Conservation (phyloP, 2,797 vertebrate species). For the Pachyuromys duprasi region DNA sequence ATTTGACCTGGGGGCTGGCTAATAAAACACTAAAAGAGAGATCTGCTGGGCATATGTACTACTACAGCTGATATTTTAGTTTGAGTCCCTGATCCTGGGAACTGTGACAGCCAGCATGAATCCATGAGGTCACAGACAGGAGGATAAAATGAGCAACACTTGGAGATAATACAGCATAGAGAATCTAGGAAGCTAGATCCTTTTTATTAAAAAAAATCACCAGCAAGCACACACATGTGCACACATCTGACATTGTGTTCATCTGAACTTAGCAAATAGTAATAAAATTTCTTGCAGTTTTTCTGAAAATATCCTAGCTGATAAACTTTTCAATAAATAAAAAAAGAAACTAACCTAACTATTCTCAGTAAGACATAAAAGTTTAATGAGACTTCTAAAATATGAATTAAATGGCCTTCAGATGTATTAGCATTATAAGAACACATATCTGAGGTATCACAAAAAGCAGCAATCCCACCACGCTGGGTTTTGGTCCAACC, state of each 20-base stretch:
- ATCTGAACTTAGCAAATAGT: conserved; percentile 2
- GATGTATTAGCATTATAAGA: background rate
- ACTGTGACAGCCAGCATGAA: background rate
- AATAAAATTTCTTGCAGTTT: background rate
- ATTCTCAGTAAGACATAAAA: background rate
- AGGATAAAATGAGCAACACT: conserved; percentile 12
- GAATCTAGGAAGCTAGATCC: background rate
- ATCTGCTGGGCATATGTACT: background rate
- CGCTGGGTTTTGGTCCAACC: background rate
- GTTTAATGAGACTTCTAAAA: background rate
- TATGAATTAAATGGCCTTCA: background rate
- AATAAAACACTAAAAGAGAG: conserved; percentile 2
- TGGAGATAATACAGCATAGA: background rate
- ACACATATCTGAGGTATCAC: background rate
- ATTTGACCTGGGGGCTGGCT: background rate
- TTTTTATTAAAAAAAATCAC: background rate
- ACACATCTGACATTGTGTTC: conserved; percentile 21
- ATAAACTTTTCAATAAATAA: background rate
- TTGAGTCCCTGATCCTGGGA: background rate
- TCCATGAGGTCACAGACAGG: background rate
- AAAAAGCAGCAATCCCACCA: background rate
- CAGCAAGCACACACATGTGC: background rate
- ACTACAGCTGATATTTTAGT: background rate
- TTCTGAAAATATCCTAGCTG: background rate
- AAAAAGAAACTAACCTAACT: background rate